phyloP scores from a whole-genome alignment of 2,113 vertebrate species.

The Addax nasomaculatus region DNA sequence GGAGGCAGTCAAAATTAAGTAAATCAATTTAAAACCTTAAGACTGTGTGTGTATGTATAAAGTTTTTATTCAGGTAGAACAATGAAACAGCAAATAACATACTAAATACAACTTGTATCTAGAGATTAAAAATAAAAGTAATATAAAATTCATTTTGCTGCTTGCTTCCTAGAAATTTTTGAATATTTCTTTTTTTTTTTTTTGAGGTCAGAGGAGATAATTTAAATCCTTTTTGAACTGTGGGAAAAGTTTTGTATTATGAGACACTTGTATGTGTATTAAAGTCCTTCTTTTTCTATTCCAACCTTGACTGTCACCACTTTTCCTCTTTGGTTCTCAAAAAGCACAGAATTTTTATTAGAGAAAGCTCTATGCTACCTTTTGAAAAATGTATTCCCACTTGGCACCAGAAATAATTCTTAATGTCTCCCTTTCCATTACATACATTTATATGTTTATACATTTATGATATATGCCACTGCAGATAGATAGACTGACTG shows the following conservation, averaged over 20 bases:
- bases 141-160: background rate
- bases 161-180: background rate
- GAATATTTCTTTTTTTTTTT: background rate
- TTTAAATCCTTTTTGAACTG: background rate
- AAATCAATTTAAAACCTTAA: background rate
- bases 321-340: fast-evolving
- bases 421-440: background rate
- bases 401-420: background rate
- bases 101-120: background rate
- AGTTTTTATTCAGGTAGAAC: background rate
- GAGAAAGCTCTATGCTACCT: background rate
- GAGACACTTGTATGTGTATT: background rate
- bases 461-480: background rate
- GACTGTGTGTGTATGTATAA: background rate
- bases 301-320: background rate
- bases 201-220: background rate
- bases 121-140: background rate
- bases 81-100: background rate
- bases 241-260: background rate
- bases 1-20: background rate
- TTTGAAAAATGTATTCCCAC: background rate
- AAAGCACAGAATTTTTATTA: background rate
- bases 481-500: background rate
- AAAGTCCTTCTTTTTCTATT: background rate
- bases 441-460: background rate